A percentile compares a stretch with the other conserved stretches of the same genome.
These are phyloP conservation scores for Lagopus leucura DNA, from an alignment of 2,113 vertebrate genomes.

Conservation along the genomic window DNA sequence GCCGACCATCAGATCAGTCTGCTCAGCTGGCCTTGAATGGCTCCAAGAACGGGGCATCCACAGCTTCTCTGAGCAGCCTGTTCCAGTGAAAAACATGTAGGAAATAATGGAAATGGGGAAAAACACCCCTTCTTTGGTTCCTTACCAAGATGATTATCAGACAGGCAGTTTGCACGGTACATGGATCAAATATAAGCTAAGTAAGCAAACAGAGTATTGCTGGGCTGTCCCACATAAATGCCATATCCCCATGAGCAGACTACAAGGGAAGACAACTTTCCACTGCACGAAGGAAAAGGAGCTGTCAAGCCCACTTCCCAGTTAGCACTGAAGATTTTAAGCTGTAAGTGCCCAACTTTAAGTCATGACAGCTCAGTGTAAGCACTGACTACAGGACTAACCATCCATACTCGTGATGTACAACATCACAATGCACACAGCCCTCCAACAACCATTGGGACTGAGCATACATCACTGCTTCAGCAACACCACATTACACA, in stretches of 20 bases:
- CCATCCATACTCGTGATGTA: background rate
- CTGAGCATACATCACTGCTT: background rate
- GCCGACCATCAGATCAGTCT: no score
- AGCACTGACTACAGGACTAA: background rate
- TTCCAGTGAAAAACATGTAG: background rate
- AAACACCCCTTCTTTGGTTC: accelerated
- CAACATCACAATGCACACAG: accelerated
- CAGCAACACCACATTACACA: background rate
- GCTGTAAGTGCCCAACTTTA: background rate
- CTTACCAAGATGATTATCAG: background rate
- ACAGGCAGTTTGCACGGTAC: accelerated
- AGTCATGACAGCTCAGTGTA: background rate
- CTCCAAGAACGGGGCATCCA: no score
- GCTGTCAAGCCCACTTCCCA: background rate
- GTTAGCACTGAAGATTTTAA: background rate
- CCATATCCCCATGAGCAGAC: accelerated
- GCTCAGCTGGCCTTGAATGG: no score
- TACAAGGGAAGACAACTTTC: background rate
- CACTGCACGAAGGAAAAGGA: background rate
- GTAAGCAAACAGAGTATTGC: background rate
- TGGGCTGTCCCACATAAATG: accelerated
- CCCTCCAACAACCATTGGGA: background rate
- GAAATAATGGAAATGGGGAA: accelerated
- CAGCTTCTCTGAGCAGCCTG: no score
- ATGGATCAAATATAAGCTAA: background rate